These are phyloP conservation scores for Brachyptera putata DNA, from an alignment of 2,888 invertebrate genomes.

Conservation along the genomic window DNA sequence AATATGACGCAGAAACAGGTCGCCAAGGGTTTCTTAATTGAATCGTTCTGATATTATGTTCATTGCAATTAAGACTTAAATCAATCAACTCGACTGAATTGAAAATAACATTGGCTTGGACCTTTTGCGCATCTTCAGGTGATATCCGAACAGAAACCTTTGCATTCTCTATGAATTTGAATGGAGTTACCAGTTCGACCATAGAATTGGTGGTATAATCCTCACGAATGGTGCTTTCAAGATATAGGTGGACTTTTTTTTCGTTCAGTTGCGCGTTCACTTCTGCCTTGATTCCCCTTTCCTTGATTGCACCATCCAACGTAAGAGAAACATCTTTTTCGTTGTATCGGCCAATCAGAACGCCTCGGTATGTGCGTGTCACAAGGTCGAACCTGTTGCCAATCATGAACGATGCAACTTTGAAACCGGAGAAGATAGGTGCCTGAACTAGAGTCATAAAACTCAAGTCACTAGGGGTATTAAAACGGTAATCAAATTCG, in stretches of 20 bases:
- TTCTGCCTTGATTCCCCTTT: conserved; percentile 12
- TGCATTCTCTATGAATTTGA: conserved; percentile 25
- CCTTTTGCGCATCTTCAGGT: conserved; percentile 1
- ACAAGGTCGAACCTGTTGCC: conserved; percentile 32
- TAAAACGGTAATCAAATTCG: conserved; percentile 38
- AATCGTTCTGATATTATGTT: conserved; percentile 23
- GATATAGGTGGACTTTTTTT: neutral
- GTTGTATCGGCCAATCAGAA: conserved; percentile 34
- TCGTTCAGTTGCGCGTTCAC: conserved; percentile 25
- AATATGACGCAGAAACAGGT: conserved; percentile 36
- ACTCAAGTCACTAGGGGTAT: conserved; percentile 34
- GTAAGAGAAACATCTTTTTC: conserved; percentile 22
- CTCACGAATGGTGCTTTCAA: neutral
- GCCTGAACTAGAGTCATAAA: conserved; percentile 35
- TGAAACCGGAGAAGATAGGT: conserved; percentile 35
- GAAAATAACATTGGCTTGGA: conserved; percentile 19
- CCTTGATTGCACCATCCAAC: conserved; percentile 19
- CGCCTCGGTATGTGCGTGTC: conserved; percentile 33
- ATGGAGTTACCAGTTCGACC: conserved; percentile 30
- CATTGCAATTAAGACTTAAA: conserved; percentile 12
- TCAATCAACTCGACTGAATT: conserved; percentile 22
- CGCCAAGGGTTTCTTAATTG: conserved; percentile 38
- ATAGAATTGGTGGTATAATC: neutral
- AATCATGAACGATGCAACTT: conserved; percentile 33
- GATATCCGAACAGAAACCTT: conserved; percentile 22